Conservation (phyloP, 2,888 invertebrate genomes). For the Cephus nigrinus region DNA sequence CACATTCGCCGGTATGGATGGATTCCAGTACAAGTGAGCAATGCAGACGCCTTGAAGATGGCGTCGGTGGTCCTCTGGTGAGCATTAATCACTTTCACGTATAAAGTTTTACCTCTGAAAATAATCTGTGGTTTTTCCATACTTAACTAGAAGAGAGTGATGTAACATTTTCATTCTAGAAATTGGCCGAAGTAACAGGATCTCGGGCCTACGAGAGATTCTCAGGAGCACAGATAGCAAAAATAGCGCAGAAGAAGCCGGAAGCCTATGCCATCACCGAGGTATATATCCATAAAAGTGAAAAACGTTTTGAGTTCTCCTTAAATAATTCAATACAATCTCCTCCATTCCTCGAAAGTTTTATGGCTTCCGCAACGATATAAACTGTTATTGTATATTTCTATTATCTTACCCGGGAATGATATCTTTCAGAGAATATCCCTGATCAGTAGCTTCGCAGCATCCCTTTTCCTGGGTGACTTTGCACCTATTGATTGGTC, state of each 20-base stretch:
- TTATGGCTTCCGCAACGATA: background rate
- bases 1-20: slow-evolving; percentile 95
- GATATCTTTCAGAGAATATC: slow-evolving; percentile 80
- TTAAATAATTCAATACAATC: slow-evolving; percentile 22
- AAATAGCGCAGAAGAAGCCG: slow-evolving; percentile 79
- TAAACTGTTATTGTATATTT: background rate
- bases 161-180: slow-evolving; percentile 67
- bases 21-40: slow-evolving; percentile 85
- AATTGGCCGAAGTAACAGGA: slow-evolving; percentile 83
- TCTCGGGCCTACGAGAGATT: slow-evolving; percentile 91
- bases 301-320: slow-evolving; percentile 35
- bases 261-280: slow-evolving; percentile 81
- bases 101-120: background rate
- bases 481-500: slow-evolving; percentile 92
- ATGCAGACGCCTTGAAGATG: slow-evolving; percentile 83
- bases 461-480: slow-evolving; percentile 86
- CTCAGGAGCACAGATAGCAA: slow-evolving; percentile 94
- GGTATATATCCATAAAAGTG: slow-evolving; percentile 60
- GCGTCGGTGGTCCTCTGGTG: slow-evolving; percentile 83
- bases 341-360: background rate
- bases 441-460: slow-evolving; percentile 91
- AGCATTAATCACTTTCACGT: slow-evolving; percentile 17
- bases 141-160: background rate
- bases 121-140: background rate
- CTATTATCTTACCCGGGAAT: background rate